Conservation (phyloP, 35 echinoderm and acorn worm genomes). For the Apostichopus parvimensis region DNA sequence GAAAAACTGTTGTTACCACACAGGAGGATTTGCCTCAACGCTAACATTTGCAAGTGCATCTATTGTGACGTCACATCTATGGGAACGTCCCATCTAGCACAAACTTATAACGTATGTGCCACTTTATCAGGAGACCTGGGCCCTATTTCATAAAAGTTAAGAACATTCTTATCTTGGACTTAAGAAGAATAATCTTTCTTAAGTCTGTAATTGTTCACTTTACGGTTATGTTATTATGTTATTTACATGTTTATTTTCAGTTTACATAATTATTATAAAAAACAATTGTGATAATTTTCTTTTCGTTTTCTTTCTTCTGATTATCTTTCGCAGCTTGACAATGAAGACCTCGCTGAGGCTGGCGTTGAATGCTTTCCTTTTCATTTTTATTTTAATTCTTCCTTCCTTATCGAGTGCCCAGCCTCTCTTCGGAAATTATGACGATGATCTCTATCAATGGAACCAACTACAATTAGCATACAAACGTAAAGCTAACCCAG, state of each 20-base stretch:
- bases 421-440: slow-evolving; percentile 9
- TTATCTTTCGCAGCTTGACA: not conserved
- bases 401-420: slow-evolving; percentile 32
- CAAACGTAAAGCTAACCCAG: not conserved
- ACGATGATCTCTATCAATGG: not conserved
- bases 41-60: not conserved
- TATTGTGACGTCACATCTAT: not conserved
- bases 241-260: not conserved
- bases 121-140: not conserved
- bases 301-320: not conserved
- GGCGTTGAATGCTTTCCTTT: not conserved
- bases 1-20: not conserved
- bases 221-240: not conserved
- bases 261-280: not conserved
- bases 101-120: not conserved
- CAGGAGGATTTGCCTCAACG: too few relatives aligned
- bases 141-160: not conserved
- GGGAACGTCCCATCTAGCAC: not conserved
- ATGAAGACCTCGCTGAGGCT: slow-evolving; percentile 27
- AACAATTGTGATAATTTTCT: not conserved
- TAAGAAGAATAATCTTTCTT: too few relatives aligned
- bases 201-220: not conserved
- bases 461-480: not conserved
- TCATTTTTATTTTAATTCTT: slow-evolving; percentile 16
- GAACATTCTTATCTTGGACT: too few relatives aligned